A percentile compares a stretch with the other conserved stretches of the same genome.
Evolutionary conservation across 2,888 invertebrate species (phyloP).

Genomic region (Stenchaetothrips biformis): DNA sequence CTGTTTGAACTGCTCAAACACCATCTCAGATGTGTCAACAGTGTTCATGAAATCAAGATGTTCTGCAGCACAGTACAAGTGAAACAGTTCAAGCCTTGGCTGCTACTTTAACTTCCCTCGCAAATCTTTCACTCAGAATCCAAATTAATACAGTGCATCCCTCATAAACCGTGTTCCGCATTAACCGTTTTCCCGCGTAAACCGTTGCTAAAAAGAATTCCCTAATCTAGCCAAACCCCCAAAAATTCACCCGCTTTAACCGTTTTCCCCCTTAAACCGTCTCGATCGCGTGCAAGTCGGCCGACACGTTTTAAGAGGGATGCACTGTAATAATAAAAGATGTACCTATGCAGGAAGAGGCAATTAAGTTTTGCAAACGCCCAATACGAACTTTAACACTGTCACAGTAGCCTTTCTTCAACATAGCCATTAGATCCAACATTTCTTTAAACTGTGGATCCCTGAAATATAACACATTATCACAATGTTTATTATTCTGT

Average conservation of each 20-base stretch:
- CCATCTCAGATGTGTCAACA: constrained; percentile 64
- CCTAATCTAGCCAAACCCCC: too few species aligned
- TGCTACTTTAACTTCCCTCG: constrained; percentile 33
- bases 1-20: constrained; percentile 80
- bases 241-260: too few species aligned
- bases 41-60: constrained; percentile 93
- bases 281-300: too few species aligned
- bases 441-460: constrained; percentile 96
- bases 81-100: background rate
- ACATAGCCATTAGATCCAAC: constrained; percentile 90
- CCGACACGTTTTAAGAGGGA: too few species aligned
- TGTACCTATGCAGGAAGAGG: constrained; percentile 92
- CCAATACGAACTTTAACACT: constrained; percentile 94
- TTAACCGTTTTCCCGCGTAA: too few species aligned
- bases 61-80: constrained; percentile 52
- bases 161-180: too few species aligned
- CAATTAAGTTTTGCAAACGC: constrained; percentile 87
- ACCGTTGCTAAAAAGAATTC: too few species aligned
- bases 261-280: too few species aligned
- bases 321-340: constrained; percentile 31
- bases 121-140: constrained; percentile 25
- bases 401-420: constrained; percentile 95
- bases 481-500: background rate
- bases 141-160: too few species aligned
- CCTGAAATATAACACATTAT: constrained; percentile 44